Evolutionary conservation across 2,113 vertebrate genomes (phyloP).

Genomic region (Marcusenius ussheri): DNA sequence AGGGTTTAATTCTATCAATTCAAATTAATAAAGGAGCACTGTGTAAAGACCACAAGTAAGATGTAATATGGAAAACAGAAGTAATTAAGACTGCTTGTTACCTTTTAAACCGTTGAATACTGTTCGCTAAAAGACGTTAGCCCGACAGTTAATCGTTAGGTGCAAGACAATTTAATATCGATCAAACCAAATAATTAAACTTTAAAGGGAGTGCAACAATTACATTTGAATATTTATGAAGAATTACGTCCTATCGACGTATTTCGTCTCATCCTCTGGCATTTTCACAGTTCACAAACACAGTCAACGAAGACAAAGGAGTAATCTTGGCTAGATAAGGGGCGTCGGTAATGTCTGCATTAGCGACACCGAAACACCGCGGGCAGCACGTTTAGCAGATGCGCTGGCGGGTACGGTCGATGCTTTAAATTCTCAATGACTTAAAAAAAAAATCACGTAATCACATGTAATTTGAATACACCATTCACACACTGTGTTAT

Average conservation of each 20-base stretch:
- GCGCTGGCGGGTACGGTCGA: not conserved
- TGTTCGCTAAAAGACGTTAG: not conserved
- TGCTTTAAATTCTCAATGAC: not conserved
- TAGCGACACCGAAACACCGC: not conserved
- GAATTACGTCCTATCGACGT: not conserved
- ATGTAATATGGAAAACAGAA: not conserved
- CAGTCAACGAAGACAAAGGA: not conserved
- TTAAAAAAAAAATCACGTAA: not conserved
- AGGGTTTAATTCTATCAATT: not conserved
- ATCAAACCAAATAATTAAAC: not conserved
- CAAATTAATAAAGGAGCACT: not conserved
- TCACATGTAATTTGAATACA: not conserved
- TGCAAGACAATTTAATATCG: not conserved
- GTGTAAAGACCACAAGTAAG: not conserved
- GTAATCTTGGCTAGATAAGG: conserved; percentile 4
- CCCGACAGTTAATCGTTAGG: not conserved
- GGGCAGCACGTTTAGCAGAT: conserved; percentile 7
- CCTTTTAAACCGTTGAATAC: not conserved
- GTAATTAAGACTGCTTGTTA: not conserved
- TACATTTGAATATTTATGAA: not conserved
- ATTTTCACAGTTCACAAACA: not conserved
- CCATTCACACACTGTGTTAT: not conserved
- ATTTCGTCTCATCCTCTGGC: not conserved
- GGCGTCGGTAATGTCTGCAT: conserved; percentile 6
- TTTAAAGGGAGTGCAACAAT: not conserved